Evolutionary conservation across 2,113 vertebrate genomes (phyloP).

Genomic region (Neolamprologus falcicula): DNA sequence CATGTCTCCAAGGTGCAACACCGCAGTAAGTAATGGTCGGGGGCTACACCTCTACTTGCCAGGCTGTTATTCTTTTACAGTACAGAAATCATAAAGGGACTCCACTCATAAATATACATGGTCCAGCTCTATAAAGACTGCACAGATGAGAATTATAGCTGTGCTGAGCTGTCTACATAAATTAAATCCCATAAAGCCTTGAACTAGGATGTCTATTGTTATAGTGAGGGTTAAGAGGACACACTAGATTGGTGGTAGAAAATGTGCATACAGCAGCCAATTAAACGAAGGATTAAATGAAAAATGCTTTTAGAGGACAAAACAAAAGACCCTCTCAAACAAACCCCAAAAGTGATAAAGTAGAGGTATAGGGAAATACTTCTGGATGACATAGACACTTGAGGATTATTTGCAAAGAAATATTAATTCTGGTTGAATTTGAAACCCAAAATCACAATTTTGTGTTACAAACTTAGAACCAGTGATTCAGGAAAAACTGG

Average conservation of each 20-base stretch:
- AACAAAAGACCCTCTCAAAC: background rate
- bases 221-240: background rate
- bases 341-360: background rate
- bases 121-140: conserved; percentile 27
- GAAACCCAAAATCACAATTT: background rate
- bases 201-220: conserved; percentile 47
- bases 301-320: background rate
- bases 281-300: background rate
- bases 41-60: conserved; percentile 28
- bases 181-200: conserved; percentile 30
- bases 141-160: conserved; percentile 37
- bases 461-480: background rate
- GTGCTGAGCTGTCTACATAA: background rate
- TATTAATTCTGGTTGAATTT: background rate
- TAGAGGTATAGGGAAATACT: background rate
- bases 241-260: background rate
- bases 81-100: conserved; percentile 52
- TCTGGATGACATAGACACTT: background rate
- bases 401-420: background rate
- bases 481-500: background rate
- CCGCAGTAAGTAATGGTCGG: conserved; percentile 61
- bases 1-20: conserved; percentile 49
- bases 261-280: background rate
- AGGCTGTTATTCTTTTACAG: conserved; percentile 57
- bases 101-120: conserved; percentile 47